A percentile compares a stretch with the other conserved stretches of the same genome.
Evolutionary conservation across 2,113 vertebrate species (phyloP).

Genomic region (Pachyramphus minor): DNA sequence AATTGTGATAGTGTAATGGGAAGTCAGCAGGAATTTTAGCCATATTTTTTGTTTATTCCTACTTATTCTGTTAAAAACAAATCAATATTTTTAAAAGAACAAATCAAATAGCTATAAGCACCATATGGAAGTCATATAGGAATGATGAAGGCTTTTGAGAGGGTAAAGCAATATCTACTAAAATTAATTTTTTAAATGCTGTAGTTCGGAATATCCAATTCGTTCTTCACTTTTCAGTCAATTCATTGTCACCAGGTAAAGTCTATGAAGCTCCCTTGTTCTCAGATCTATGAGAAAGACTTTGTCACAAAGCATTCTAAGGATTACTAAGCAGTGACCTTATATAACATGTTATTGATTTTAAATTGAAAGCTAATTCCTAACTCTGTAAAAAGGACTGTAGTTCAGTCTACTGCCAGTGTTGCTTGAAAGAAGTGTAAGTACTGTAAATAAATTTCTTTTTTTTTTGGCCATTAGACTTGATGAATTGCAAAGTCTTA

Average conservation of each 20-base stretch:
- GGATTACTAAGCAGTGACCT: neutral
- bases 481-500: neutral
- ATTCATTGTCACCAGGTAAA: neutral
- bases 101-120: neutral
- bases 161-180: neutral
- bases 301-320: neutral
- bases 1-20: neutral
- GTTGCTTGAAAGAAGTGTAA: neutral
- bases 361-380: conserved; percentile 21
- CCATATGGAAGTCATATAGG: neutral
- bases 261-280: neutral
- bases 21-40: neutral
- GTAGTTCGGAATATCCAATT: neutral
- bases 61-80: neutral
- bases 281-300: neutral
- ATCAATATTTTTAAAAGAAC: neutral
- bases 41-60: neutral
- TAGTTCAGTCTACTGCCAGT: neutral
- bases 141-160: neutral
- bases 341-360: neutral
- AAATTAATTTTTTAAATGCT: neutral
- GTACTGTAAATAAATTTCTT: neutral
- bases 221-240: neutral
- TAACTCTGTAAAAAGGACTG: neutral
- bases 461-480: neutral